phyloP scores from a whole-genome alignment of 1,140 invertebrate genomes.

The Zaprionus inermis region DNA sequence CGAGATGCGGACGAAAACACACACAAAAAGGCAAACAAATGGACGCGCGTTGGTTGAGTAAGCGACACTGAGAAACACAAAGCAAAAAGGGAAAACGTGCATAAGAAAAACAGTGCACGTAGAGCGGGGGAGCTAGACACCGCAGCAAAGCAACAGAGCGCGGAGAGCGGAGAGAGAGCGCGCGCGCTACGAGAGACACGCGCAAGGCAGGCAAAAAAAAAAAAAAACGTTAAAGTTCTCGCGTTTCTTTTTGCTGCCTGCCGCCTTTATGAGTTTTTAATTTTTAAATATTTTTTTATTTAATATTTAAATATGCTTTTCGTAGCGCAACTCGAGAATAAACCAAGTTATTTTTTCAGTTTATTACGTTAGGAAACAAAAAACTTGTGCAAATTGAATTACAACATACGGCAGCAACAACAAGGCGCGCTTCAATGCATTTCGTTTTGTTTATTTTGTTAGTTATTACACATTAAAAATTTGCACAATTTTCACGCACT shows the following conservation, averaged over 20 bases:
- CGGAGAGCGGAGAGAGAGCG: background rate
- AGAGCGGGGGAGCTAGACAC: conserved; percentile 7
- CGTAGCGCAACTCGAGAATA: conserved; percentile 3
- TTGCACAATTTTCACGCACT: conserved; percentile 55
- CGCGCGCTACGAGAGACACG: background rate
- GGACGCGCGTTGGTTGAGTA: conserved; percentile 42
- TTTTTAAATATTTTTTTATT: conserved; percentile 26
- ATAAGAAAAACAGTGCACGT: conserved; percentile 40
- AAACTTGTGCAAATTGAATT: conserved; percentile 38
- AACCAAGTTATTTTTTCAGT: conserved; percentile 11
- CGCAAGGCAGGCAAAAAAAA: conserved; percentile 26
- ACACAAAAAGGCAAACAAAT: conserved; percentile 38
- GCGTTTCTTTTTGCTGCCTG: conserved; percentile 4
- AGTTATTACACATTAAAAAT: conserved; percentile 39
- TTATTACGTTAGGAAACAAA: conserved; percentile 1
- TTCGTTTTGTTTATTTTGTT: conserved; percentile 42
- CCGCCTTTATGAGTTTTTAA: conserved; percentile 22
- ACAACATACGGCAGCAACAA: conserved; percentile 14
- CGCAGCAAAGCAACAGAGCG: conserved; percentile 5
- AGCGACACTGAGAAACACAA: conserved; percentile 39
- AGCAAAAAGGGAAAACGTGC: conserved; percentile 53
- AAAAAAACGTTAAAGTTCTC: conserved; percentile 26
- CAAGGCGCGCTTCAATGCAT: conserved; percentile 21
- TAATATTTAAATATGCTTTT: conserved; percentile 10
- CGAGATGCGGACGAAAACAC: background rate